Conservation (phyloP, 2,113 vertebrate genomes). For the Phyllopteryx taeniolatus region DNA sequence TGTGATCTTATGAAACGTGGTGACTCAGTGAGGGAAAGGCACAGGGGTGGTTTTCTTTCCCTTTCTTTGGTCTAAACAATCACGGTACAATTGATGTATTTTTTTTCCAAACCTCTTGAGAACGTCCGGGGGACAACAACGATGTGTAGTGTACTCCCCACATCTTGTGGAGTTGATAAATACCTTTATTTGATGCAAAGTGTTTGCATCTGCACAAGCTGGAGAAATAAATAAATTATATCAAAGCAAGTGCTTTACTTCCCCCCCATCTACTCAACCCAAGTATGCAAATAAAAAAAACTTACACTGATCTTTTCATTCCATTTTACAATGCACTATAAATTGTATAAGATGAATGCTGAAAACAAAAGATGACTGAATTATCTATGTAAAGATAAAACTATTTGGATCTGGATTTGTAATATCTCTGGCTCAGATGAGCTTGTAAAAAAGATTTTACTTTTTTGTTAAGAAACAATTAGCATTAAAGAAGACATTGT, state of each 20-base stretch:
- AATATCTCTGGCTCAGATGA: background rate
- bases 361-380: too few species aligned
- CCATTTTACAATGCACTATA: background rate
- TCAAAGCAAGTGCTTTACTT: conserved; percentile 15
- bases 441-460: background rate
- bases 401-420: too few species aligned
- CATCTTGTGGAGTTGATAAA: conserved; percentile 23
- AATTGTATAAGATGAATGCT: background rate
- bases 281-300: background rate
- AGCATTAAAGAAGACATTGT: background rate
- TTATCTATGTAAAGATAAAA: too few species aligned
- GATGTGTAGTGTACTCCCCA: conserved; percentile 20
- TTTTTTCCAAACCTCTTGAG: background rate
- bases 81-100: conserved; percentile 4
- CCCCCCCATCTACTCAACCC: background rate
- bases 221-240: conserved; percentile 29
- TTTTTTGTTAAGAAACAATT: background rate
- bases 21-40: background rate
- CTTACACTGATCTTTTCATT: conserved; percentile 31
- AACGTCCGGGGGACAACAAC: background rate
- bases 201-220: conserved; percentile 27
- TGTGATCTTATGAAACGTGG: background rate
- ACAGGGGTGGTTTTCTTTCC: background rate
- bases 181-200: conserved; percentile 33
- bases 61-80: conserved; percentile 4